phyloP scores from a whole-genome alignment of 2,797 vertebrate genomes.

The Parambassis ranga region DNA sequence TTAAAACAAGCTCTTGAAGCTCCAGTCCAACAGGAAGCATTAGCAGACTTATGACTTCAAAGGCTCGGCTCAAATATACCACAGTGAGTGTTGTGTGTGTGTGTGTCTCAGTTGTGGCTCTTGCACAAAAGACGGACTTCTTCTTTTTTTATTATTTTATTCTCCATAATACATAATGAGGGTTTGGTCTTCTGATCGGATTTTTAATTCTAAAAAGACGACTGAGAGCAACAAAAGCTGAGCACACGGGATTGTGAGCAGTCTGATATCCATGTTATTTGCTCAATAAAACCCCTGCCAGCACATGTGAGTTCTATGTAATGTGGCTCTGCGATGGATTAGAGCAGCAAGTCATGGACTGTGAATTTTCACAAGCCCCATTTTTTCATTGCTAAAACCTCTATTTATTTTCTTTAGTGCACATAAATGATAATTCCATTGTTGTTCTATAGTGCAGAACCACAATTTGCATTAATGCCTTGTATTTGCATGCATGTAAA shows the following conservation, averaged over 20 bases:
- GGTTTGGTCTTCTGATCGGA: slow-evolving; percentile 11
- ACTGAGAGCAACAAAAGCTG: slow-evolving; percentile 18
- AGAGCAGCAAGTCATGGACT: slow-evolving; percentile 14
- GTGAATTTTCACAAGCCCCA: slow-evolving; percentile 26
- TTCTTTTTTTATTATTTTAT: too few species aligned
- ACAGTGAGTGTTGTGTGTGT: too few species aligned
- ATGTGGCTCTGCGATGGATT: slow-evolving; percentile 12
- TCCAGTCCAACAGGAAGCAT: slow-evolving; percentile 69
- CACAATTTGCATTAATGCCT: background rate
- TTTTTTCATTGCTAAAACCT: background rate
- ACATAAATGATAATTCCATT: slow-evolving; percentile 12
- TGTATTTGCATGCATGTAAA: background rate
- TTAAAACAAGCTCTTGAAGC: slow-evolving; percentile 72
- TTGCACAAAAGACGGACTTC: slow-evolving; percentile 42
- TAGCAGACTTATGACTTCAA: slow-evolving; percentile 72
- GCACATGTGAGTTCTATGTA: slow-evolving; percentile 26
- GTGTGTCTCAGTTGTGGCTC: slow-evolving; percentile 44
- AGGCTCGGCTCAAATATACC: slow-evolving; percentile 62
- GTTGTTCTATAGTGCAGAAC: background rate
- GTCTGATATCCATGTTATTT: slow-evolving; percentile 18
- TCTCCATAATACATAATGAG: slow-evolving; percentile 16
- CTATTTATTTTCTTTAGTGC: background rate
- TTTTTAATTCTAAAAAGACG: slow-evolving; percentile 31
- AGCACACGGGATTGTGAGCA: slow-evolving; percentile 1
- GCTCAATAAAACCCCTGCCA: slow-evolving; percentile 1